phyloP scores from a whole-genome alignment of 2,888 invertebrate genomes.

The Torymus aiolomorphi region DNA sequence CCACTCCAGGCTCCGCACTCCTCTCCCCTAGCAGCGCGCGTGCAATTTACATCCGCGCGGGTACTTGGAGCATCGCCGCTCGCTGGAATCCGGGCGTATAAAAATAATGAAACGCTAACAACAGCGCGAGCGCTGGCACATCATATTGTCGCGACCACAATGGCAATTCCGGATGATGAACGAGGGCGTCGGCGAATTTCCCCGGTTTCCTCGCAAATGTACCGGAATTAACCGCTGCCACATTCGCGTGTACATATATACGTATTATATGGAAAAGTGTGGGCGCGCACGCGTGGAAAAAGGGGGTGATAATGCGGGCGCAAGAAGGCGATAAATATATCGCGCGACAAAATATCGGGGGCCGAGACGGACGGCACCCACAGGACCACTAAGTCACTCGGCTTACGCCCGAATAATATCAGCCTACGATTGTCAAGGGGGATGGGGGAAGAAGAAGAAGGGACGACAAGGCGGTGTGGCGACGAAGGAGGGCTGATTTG shows the following conservation, averaged over 20 bases:
- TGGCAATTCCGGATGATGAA: slow-evolving; percentile 75
- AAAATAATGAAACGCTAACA: slow-evolving; percentile 72
- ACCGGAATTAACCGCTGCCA: slow-evolving; percentile 71
- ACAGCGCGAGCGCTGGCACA: slow-evolving; percentile 58
- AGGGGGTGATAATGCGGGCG: slow-evolving; percentile 50
- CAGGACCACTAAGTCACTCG: slow-evolving; percentile 74
- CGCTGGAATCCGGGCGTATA: slow-evolving; percentile 15
- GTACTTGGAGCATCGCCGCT: not conserved
- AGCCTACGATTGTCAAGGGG: slow-evolving; percentile 22
- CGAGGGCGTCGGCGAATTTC: slow-evolving; percentile 60
- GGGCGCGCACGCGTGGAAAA: slow-evolving; percentile 68
- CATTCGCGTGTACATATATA: slow-evolving; percentile 14
- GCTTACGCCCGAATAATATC: slow-evolving; percentile 66
- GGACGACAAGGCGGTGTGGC: not conserved
- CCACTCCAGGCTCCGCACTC: not conserved
- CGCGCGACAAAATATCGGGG: slow-evolving; percentile 72
- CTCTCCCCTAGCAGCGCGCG: not conserved
- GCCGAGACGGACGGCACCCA: slow-evolving; percentile 72
- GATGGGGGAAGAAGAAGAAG: not conserved
- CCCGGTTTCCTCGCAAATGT: slow-evolving; percentile 69
- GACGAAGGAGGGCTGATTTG: slow-evolving; percentile 32
- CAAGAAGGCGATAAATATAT: too few species aligned
- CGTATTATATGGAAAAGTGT: slow-evolving; percentile 17
- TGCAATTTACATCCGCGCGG: not conserved
- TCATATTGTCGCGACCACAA: slow-evolving; percentile 75